These are phyloP conservation scores for Catharus minimus DNA, from an alignment of 2,113 vertebrate genomes.

Conservation along the genomic window DNA sequence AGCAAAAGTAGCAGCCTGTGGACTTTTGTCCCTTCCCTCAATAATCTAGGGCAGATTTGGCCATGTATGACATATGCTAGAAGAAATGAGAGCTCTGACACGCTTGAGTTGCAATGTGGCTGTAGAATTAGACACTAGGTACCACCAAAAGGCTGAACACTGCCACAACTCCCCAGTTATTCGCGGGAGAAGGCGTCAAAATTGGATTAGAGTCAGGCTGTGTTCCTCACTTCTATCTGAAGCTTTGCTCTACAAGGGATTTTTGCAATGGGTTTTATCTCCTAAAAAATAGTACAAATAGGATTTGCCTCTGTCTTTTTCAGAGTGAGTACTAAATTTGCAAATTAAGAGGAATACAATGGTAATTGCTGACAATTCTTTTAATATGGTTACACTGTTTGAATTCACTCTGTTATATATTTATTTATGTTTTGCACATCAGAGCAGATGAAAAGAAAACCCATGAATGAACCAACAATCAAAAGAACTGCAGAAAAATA, in stretches of 20 bases:
- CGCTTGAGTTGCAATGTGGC: neutral
- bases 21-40: neutral
- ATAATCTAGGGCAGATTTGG: neutral
- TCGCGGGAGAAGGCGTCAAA: neutral
- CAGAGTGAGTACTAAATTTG: neutral
- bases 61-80: neutral
- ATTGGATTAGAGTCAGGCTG: neutral
- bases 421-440: neutral
- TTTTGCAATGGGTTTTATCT: neutral
- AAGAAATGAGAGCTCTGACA: neutral
- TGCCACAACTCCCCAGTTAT: neutral
- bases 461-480: neutral
- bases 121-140: neutral
- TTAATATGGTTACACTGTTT: neutral
- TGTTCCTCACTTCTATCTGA: neutral
- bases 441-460: slow-evolving; percentile 6
- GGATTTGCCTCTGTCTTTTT: slow-evolving; percentile 24
- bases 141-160: neutral
- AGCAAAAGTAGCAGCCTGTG: neutral
- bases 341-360: neutral
- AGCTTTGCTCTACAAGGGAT: neutral
- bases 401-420: neutral
- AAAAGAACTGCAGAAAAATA: neutral
- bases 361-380: neutral
- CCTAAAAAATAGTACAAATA: neutral